Conservation (phyloP, 2,888 invertebrate species). For the Lysandra coridon region DNA sequence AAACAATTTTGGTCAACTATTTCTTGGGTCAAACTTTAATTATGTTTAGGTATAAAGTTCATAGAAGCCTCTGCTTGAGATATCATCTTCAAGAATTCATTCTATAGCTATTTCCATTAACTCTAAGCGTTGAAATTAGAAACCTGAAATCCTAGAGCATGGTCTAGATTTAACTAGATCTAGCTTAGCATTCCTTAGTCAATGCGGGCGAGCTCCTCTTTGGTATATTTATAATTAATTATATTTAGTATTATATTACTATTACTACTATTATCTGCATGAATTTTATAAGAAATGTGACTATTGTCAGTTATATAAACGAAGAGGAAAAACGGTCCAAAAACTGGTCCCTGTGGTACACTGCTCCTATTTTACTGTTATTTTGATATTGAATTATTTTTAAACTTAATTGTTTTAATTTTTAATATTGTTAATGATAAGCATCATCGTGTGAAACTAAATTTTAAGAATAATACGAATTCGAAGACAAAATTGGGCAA, state of each 20-base stretch:
- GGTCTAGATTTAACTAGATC: conserved; percentile 49
- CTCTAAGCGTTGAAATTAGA: conserved; percentile 33
- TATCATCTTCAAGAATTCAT: conserved; percentile 23
- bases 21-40: not conserved
- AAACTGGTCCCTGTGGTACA: not conserved
- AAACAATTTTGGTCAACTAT: not conserved
- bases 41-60: not conserved
- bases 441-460: not conserved
- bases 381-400: not conserved
- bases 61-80: not conserved
- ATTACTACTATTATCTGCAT: conserved; percentile 21
- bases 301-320: not conserved
- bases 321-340: not conserved
- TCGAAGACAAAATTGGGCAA: not conserved
- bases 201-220: conserved; percentile 67
- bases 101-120: conserved; percentile 23
- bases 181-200: conserved; percentile 42
- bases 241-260: conserved; percentile 23
- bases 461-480: not conserved
- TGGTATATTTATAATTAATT: conserved; percentile 26
- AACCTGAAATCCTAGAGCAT: conserved; percentile 55
- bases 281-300: conserved; percentile 19
- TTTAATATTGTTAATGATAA: not conserved
- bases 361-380: not conserved
- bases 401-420: not conserved